These are phyloP conservation scores for Calliphora vomitoria DNA, from an alignment of 2,888 invertebrate species.

Conservation along the genomic window DNA sequence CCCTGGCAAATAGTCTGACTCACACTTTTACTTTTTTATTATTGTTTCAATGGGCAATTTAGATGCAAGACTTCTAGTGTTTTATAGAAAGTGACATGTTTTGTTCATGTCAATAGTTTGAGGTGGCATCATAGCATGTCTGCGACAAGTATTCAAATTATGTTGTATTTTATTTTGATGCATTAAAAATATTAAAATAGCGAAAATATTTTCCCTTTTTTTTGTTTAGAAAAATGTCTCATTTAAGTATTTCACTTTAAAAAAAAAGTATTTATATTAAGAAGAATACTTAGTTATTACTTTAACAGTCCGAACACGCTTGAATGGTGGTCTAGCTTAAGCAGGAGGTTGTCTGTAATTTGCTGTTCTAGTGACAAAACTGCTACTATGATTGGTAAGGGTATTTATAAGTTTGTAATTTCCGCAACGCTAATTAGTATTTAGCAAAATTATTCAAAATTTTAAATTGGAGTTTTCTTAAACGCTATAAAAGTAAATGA, in stretches of 20 bases:
- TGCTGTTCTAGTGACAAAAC: no score
- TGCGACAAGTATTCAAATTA: not conserved
- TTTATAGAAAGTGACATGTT: constrained; percentile 65
- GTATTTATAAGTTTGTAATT: no score
- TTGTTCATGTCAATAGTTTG: constrained; percentile 50
- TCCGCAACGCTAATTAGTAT: no score
- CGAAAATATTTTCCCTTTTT: not conserved
- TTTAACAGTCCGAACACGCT: no score
- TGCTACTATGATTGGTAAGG: no score
- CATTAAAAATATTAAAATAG: constrained; percentile 18
- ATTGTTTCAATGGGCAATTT: constrained; percentile 63
- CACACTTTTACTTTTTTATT: constrained; percentile 58
- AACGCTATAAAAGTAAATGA: no score
- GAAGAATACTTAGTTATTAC: no score
- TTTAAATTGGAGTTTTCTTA: no score
- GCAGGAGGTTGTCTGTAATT: no score
- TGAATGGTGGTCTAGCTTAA: no score
- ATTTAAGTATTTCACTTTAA: not conserved
- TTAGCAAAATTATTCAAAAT: no score
- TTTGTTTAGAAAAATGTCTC: not conserved
- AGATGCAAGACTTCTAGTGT: constrained; percentile 51
- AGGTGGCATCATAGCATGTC: constrained; percentile 29
- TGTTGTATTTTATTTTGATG: not conserved
- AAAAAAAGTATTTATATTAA: no score
- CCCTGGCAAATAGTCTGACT: constrained; percentile 62